phyloP scores from a whole-genome alignment of 2,113 vertebrate genomes.

The Apteryx owenii region DNA sequence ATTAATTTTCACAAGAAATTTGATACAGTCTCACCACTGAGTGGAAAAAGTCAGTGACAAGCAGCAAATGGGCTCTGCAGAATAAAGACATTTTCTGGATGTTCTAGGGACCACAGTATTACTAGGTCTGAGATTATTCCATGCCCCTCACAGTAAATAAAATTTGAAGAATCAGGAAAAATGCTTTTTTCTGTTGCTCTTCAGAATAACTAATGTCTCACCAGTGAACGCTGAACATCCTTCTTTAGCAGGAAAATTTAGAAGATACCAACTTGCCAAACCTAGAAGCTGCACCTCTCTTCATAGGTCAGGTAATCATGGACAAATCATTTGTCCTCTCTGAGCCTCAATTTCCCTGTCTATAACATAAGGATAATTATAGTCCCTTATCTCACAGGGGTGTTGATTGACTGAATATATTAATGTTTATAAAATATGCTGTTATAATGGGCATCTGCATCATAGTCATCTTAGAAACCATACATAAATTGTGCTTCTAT shows the following conservation, averaged over 20 bases:
- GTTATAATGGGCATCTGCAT: neutral
- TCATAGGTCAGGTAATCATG: neutral
- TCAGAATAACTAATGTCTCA: neutral
- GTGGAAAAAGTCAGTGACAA: neutral
- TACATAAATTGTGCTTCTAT: neutral
- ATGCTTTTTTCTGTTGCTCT: neutral
- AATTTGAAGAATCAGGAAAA: neutral
- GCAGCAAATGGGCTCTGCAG: neutral
- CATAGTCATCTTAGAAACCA: neutral
- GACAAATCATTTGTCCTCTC: neutral
- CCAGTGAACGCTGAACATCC: neutral
- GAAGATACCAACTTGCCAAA: neutral
- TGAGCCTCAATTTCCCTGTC: neutral
- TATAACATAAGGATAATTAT: neutral
- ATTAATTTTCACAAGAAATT: neutral
- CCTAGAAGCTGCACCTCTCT: neutral
- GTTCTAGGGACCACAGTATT: neutral
- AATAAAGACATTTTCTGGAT: neutral
- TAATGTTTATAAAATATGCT: neutral
- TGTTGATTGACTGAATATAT: neutral
- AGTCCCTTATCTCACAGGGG: neutral
- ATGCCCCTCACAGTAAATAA: neutral
- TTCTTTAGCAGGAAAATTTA: neutral
- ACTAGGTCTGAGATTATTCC: neutral
- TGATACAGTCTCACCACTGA: neutral